Conservation (phyloP, 1,140 invertebrate species). For the Dermatophagoides farinae region DNA sequence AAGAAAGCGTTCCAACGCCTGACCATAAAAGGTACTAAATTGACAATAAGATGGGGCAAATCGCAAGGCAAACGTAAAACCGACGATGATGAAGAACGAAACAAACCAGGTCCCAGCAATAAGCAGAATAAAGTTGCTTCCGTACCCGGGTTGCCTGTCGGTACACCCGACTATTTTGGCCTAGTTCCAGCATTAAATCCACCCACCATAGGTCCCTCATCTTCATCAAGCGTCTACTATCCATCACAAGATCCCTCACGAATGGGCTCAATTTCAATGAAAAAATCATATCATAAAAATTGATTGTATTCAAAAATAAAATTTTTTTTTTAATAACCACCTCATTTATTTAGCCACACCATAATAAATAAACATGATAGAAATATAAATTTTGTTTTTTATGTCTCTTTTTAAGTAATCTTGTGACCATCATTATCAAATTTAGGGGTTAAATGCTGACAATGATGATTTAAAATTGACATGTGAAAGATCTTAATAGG, state of each 20-base stretch:
- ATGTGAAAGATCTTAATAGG: not conserved
- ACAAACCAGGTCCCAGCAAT: constrained; percentile 21
- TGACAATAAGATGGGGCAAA: constrained; percentile 92
- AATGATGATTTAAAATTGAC: not conserved
- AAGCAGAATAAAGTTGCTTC: constrained; percentile 41
- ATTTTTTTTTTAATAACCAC: not conserved
- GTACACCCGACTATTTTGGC: constrained; percentile 20
- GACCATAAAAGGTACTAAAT: constrained; percentile 56
- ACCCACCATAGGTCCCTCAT: constrained; percentile 14
- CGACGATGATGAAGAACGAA: constrained; percentile 26
- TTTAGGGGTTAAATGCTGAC: too few relatives aligned
- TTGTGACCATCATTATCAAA: too few relatives aligned
- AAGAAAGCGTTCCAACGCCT: constrained; percentile 92
- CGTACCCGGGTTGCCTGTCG: constrained; percentile 55
- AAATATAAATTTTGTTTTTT: too few relatives aligned
- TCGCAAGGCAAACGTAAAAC: constrained; percentile 45
- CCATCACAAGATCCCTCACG: constrained; percentile 80
- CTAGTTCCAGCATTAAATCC: constrained; percentile 16
- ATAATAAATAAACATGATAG: too few relatives aligned
- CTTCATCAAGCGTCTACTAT: constrained; percentile 47
- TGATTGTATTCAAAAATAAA: not conserved
- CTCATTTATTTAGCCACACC: too few relatives aligned
- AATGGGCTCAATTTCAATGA: constrained; percentile 38
- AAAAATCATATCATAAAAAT: constrained; percentile 1
- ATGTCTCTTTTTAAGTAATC: too few relatives aligned